Percentiles rank a stretch among this genome's conserved stretches.
Evolutionary conservation across 2,113 vertebrate species (phyloP).

Genomic region (Tricholaema leucomelas): DNA sequence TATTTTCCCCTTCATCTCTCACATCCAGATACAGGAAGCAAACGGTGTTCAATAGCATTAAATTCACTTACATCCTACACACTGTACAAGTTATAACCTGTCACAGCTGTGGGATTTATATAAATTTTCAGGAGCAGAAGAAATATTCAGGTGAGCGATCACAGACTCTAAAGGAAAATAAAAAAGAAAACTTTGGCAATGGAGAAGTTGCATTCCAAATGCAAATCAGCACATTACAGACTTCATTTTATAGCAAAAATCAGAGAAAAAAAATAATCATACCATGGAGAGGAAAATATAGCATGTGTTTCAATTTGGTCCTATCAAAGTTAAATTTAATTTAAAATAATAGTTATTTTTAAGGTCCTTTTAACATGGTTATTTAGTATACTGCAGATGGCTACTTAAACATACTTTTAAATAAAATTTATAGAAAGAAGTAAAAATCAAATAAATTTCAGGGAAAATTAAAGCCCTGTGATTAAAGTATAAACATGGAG

Average conservation of each 20-base stretch:
- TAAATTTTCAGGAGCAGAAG: background rate
- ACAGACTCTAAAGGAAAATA: background rate
- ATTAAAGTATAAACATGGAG: constrained; percentile 65
- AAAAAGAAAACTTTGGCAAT: background rate
- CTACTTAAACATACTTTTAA: constrained; percentile 68
- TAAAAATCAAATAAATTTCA: constrained; percentile 69
- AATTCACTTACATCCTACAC: background rate
- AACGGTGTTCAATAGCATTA: background rate
- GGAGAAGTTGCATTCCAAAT: constrained; percentile 15
- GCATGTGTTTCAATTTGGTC: constrained; percentile 50
- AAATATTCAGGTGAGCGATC: constrained; percentile 3
- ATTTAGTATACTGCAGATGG: constrained; percentile 51
- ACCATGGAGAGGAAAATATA: constrained; percentile 33
- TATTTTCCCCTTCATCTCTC: background rate
- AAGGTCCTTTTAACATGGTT: constrained; percentile 56
- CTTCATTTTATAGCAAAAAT: constrained; percentile 22
- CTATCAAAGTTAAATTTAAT: constrained; percentile 68
- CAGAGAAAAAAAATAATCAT: constrained; percentile 31
- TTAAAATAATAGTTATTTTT: constrained; percentile 67
- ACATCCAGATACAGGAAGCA: background rate
- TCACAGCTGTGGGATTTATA: constrained; percentile 18
- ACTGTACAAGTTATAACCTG: background rate
- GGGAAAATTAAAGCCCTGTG: constrained; percentile 54
- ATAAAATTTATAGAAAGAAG: constrained; percentile 65
- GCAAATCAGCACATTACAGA: constrained; percentile 8